phyloP scores from a whole-genome alignment of 2,113 vertebrate species.

The Stercorarius parasiticus region DNA sequence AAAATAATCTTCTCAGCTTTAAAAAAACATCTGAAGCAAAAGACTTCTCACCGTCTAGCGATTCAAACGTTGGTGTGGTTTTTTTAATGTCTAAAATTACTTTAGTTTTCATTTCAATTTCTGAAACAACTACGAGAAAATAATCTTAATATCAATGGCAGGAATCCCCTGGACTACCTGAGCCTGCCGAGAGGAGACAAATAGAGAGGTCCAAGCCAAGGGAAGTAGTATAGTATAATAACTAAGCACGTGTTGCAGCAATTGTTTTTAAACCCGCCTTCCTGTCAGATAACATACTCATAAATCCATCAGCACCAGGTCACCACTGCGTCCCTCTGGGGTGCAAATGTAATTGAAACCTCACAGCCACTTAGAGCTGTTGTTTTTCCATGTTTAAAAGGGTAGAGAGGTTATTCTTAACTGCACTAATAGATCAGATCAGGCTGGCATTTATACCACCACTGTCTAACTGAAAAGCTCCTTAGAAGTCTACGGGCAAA shows the following conservation, averaged over 20 bases:
- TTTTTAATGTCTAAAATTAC: background rate
- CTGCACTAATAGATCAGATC: constrained; percentile 18
- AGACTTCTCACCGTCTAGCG: background rate
- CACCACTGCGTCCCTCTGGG: constrained; percentile 6
- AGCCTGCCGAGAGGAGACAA: background rate
- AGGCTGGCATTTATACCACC: background rate
- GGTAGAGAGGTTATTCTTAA: constrained; percentile 30
- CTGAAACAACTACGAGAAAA: background rate
- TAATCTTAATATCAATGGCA: background rate
- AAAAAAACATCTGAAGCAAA: background rate
- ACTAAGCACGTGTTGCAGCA: background rate
- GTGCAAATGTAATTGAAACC: constrained; percentile 65
- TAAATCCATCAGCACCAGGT: constrained; percentile 70
- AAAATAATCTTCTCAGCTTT: background rate
- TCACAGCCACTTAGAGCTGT: constrained; percentile 53
- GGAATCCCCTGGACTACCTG: background rate
- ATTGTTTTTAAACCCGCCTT: constrained; percentile 55
- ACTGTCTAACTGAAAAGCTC: background rate
- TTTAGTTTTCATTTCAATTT: background rate
- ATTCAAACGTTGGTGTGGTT: background rate
- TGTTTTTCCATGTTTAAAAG: constrained; percentile 45
- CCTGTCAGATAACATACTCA: constrained; percentile 53
- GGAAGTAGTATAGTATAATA: background rate
- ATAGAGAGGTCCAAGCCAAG: background rate
- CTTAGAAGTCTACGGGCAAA: background rate